Conservation (phyloP, 1,140 invertebrate species). For the Diachasma alloeum region DNA sequence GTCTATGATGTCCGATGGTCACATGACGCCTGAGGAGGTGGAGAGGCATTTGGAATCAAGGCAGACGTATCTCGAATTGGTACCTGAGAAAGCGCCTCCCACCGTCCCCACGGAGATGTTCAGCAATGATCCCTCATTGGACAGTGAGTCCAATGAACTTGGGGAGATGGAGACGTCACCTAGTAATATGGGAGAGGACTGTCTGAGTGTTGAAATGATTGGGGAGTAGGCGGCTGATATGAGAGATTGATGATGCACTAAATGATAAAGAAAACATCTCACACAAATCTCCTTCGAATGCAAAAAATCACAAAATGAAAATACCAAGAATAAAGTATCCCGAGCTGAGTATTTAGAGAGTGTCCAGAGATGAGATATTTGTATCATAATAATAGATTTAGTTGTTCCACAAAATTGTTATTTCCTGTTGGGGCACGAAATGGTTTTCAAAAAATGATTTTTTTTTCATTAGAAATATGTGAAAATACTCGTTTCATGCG, state of each 20-base stretch:
- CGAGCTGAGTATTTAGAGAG: too few species aligned
- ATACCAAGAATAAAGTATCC: too few species aligned
- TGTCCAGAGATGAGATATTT: too few species aligned
- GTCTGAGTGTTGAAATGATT: constrained; percentile 72
- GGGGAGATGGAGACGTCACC: constrained; percentile 80
- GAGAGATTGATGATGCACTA: neutral
- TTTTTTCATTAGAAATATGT: too few species aligned
- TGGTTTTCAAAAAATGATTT: too few species aligned
- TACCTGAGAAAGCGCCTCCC: constrained; percentile 84
- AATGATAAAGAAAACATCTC: neutral
- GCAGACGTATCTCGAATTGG: constrained; percentile 81
- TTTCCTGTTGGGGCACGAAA: too few species aligned
- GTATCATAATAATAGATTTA: too few species aligned
- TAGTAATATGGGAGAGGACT: constrained; percentile 74
- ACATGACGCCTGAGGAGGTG: constrained; percentile 91
- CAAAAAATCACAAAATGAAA: too few species aligned
- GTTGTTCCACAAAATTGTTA: too few species aligned
- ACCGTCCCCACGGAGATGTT: constrained; percentile 93
- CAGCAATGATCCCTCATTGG: constrained; percentile 86
- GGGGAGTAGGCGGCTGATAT: constrained; percentile 48
- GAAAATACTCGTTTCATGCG: too few species aligned
- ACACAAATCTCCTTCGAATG: too few species aligned
- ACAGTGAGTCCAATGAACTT: constrained; percentile 83
- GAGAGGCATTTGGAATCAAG: constrained; percentile 88
- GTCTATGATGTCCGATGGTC: constrained; percentile 74